Conservation (phyloP, 2,797 vertebrate species). For the Siniperca scherzeri region DNA sequence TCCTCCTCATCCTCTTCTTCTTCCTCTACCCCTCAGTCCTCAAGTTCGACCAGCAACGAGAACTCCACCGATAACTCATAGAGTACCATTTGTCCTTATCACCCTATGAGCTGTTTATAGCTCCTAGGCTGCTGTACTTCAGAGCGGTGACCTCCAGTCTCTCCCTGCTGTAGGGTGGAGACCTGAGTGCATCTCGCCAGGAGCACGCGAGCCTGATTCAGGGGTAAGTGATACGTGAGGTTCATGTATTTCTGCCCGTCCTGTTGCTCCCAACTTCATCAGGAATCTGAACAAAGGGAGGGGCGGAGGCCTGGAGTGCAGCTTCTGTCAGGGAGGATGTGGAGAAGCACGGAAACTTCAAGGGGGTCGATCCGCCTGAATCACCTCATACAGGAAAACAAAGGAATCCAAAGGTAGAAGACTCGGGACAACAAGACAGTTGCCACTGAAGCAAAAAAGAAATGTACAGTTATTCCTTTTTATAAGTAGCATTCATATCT, state of each 20-base stretch:
- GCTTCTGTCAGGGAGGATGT: constrained; percentile 66
- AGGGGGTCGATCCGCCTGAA: constrained; percentile 51
- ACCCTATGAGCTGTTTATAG: constrained; percentile 59
- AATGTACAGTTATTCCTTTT: constrained; percentile 62
- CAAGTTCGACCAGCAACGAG: constrained; percentile 95
- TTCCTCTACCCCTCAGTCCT: constrained; percentile 84
- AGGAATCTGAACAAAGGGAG: constrained; percentile 70
- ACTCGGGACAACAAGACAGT: constrained; percentile 46
- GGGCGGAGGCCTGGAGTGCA: constrained; percentile 58
- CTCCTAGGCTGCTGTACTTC: constrained; percentile 62
- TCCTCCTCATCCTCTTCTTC: constrained; percentile 91
- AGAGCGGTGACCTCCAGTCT: constrained; percentile 66
- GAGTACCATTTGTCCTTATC: constrained; percentile 66
- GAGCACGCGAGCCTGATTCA: constrained; percentile 62
- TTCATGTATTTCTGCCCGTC: constrained; percentile 67
- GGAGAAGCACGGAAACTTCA: constrained; percentile 58
- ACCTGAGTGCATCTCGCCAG: constrained; percentile 61
- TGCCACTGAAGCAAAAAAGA: constrained; percentile 62
- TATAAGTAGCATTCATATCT: constrained; percentile 64
- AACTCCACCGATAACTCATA: constrained; percentile 96
- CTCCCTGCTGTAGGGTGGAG: constrained; percentile 54
- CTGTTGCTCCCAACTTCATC: constrained; percentile 69
- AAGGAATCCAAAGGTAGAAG: constrained; percentile 75
- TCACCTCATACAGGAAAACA: constrained; percentile 62
- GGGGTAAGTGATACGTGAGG: constrained; percentile 67